phyloP scores from a whole-genome alignment of 2,113 vertebrate genomes.

The Verasper variegatus region DNA sequence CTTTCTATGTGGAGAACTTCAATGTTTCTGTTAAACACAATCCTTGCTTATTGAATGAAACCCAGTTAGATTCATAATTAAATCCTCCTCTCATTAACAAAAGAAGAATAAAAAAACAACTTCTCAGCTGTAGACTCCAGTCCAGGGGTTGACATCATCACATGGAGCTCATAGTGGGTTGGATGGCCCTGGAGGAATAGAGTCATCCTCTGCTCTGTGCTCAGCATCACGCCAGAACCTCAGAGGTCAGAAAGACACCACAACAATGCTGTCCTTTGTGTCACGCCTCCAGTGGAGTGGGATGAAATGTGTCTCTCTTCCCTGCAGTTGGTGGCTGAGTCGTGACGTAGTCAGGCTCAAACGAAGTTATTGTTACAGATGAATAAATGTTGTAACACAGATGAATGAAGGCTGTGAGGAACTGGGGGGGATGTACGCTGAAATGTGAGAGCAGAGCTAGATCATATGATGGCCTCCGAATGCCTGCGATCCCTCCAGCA shows the following conservation, averaged over 20 bases:
- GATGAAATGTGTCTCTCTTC: constrained; percentile 15
- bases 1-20: neutral
- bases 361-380: constrained; percentile 40
- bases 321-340: constrained; percentile 17
- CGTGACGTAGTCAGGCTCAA: constrained; percentile 21
- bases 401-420: constrained; percentile 30
- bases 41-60: no score
- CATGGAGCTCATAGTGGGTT: constrained; percentile 5
- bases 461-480: constrained; percentile 40
- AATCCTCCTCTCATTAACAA: neutral
- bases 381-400: constrained; percentile 54
- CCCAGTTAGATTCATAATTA: neutral
- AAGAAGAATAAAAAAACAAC: no score
- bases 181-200: neutral
- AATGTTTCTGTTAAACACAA: neutral
- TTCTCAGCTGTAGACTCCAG: no score
- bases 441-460: constrained; percentile 34
- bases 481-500: neutral
- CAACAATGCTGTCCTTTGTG: constrained; percentile 53
- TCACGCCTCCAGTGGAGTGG: neutral
- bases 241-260: constrained; percentile 24
- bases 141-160: constrained; percentile 34
- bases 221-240: constrained; percentile 31
- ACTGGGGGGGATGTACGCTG: constrained; percentile 12
- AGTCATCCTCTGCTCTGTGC: constrained; percentile 19